Conservation (phyloP, 2,888 invertebrate species). For the Leptinotarsa juncta region DNA sequence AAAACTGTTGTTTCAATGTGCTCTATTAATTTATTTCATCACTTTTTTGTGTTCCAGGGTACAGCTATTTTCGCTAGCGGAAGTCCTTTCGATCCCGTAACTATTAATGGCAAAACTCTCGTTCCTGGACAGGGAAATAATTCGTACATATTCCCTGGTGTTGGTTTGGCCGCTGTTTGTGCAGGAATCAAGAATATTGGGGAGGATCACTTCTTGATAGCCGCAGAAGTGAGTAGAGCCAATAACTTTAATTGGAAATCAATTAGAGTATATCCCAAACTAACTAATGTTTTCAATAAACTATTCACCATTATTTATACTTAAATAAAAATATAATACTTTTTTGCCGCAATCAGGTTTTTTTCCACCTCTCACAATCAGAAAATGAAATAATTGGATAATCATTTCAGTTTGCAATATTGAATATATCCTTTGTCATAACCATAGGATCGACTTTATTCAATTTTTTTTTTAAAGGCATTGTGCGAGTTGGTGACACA, state of each 20-base stretch:
- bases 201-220: constrained; percentile 91
- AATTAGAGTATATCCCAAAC: too few species aligned
- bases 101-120: constrained; percentile 81
- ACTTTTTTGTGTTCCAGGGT: constrained; percentile 72
- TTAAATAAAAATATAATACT: too few species aligned
- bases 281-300: too few species aligned
- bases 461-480: constrained; percentile 67
- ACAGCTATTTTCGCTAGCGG: constrained; percentile 95
- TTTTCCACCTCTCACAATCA: too few species aligned
- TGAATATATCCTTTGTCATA: too few species aligned
- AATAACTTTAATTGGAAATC: too few species aligned
- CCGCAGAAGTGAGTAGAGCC: constrained; percentile 79
- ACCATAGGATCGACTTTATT: not conserved
- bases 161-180: constrained; percentile 90
- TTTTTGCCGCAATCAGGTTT: too few species aligned
- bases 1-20: too few species aligned
- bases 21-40: not conserved
- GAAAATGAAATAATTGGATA: too few species aligned
- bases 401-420: too few species aligned
- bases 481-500: constrained; percentile 85
- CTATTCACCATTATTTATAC: too few species aligned
- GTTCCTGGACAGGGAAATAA: constrained; percentile 98
- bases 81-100: constrained; percentile 92
- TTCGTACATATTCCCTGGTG: constrained; percentile 97
- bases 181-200: constrained; percentile 90